These are phyloP conservation scores for Parapristionchus giblindavisi DNA, from an alignment of 2,888 invertebrate species.

Conservation along the genomic window DNA sequence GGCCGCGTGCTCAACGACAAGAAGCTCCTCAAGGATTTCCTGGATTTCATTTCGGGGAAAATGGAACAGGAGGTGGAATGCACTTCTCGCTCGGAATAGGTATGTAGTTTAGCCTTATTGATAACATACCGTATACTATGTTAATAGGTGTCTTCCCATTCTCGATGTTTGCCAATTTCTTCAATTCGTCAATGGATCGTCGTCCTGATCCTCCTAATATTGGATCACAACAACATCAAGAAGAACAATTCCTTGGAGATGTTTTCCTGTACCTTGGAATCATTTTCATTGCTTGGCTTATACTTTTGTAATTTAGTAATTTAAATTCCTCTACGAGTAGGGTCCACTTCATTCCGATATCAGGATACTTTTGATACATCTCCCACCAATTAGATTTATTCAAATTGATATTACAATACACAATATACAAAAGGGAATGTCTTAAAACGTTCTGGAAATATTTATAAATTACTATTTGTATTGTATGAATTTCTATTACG, in stretches of 20 bases:
- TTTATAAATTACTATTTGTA: constrained; percentile 32
- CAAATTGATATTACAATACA: no score
- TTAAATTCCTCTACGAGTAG: constrained; percentile 5
- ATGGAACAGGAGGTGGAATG: constrained; percentile 55
- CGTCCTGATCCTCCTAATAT: constrained; percentile 46
- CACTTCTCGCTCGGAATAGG: constrained; percentile 69
- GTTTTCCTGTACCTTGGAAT: constrained; percentile 65
- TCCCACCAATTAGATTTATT: constrained; percentile 1
- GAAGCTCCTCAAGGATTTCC: constrained; percentile 60
- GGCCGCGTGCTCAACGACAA: constrained; percentile 69
- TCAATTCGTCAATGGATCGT: constrained; percentile 42
- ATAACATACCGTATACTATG: neutral
- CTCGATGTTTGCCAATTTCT: constrained; percentile 65
- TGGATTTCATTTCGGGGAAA: constrained; percentile 67
- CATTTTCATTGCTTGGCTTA: constrained; percentile 66
- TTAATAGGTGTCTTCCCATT: constrained; percentile 67
- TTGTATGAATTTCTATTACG: no score
- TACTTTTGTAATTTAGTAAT: constrained; percentile 49
- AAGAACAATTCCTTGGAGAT: constrained; percentile 65
- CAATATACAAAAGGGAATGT: no score
- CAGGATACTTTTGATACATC: constrained; percentile 16
- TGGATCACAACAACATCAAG: constrained; percentile 61
- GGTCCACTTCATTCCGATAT: constrained; percentile 36
- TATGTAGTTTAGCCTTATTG: constrained; percentile 7
- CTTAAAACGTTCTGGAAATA: no score